Evolutionary conservation across 2,888 invertebrate species (phyloP), one percentile per base, ranked within the genome.

Genomic region (Biston betularia): DNA sequence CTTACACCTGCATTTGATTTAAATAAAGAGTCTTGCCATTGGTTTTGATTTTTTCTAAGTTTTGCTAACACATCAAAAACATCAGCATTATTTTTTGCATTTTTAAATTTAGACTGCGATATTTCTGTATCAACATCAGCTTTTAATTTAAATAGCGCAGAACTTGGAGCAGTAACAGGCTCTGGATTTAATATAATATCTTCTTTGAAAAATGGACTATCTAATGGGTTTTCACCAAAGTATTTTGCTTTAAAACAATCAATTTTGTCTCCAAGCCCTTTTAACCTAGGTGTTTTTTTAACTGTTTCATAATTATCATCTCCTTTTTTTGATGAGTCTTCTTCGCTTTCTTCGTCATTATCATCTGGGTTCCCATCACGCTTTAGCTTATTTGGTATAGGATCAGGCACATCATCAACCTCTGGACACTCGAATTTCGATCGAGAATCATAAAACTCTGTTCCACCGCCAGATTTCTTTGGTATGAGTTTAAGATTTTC

Each of bases 241-340:
- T 96, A 97, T 88, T 96, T 96, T 0, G 92, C 90, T 84, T 96
- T 96, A 38, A 96, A 95, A 78, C 97, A 97, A 72, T 96, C 95
- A 24, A 97, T 95, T 89, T 96, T 96, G 72, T 96, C 95, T 0
- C 97, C 97, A 33, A 97, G 86, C 1, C 95, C 95, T 68, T 88
- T 87, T 0, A 97, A 85, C 63, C 96, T 92, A 0, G 94, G 94
- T 61, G 86, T 83, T 72, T 92, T 81, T 70, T 89, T 88, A 12
- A 75, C 64, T 53, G 79, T 75, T 35, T 86, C 80, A 68, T 85
- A 85, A 65, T 84, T 73, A 49, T 79, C 76, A 75, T 87, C 69
- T 74, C 79, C 80, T 62, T 86, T 82, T n/a, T 74, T 75, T 54
- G 77, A 65, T 58, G 75, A 62, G 9, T 75, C 73, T 15, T 76